Evolutionary conservation across 1,140 invertebrate genomes (phyloP), one percentile per base, ranked within the genome.

Genomic region (Zaprionus africanus): DNA sequence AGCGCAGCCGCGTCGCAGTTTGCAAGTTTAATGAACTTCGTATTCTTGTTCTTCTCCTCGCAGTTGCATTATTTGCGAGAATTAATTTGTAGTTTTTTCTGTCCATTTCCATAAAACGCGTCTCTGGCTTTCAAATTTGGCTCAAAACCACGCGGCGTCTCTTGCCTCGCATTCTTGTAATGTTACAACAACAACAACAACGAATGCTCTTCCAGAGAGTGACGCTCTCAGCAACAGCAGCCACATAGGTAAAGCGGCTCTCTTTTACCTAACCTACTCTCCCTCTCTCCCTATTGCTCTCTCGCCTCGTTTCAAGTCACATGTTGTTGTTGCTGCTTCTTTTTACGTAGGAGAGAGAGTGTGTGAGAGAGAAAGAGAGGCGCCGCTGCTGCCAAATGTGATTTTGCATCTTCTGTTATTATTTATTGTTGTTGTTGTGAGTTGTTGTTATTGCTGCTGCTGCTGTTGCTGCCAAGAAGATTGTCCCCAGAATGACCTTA

Each of bases 401-500:
- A 46, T 65, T 72, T 61, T 63, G 49, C 62, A 62, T 66, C 70
- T 46, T 65, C 17, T 58, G n/a, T 31, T 57, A 15, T 31, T 28
- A 57, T 57, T 62, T 75, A n/a, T 28, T 59, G 43, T 66, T 38
- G 26, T 54, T 73, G 56, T 54, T 74, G 31, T 34, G 7, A 9
- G 36, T 26, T 71, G 63, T 24, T 70, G 63, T 22, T 70, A 24
- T 34, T 41, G 38, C 38, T 5, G 9, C 38, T 5, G 9, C 46
- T 22, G 46, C 46, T 22, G 46, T 19, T n/a, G 41, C n/a, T 19
- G 68, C 53, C 57, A 73, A 64, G 36, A 78, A 82, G 70, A 70
- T 78, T 85, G 85, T 90, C 85, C 85, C 81, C 62, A 78, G 85
- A 90, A 90, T 82, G 85, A 88, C 85, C 85, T 88, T 79, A 79